Percentiles rank a stretch among this genome's conserved stretches.
Evolutionary conservation across 2,888 invertebrate species (phyloP).

Genomic region (Amblyjoppa proteus): DNA sequence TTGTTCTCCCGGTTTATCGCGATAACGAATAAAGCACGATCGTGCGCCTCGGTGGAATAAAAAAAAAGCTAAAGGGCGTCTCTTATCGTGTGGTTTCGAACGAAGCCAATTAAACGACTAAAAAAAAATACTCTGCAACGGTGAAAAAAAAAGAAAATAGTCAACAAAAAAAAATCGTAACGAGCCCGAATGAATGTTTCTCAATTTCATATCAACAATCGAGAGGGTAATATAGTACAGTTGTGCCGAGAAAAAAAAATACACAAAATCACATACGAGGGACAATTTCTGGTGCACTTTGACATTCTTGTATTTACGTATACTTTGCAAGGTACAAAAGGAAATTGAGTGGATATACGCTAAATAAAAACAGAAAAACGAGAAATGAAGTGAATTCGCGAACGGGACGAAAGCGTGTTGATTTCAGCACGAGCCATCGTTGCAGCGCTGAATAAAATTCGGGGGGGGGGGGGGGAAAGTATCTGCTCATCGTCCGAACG

Average conservation of each 20-base stretch:
- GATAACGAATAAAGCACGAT: conserved; percentile 41
- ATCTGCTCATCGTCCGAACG: conserved; percentile 21
- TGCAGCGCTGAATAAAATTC: conserved; percentile 17
- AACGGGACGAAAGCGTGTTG: background rate
- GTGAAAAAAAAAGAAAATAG: background rate
- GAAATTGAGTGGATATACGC: conserved; percentile 17
- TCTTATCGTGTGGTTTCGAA: conserved; percentile 33
- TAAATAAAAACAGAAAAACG: conserved; percentile 3
- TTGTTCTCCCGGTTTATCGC: conserved; percentile 44
- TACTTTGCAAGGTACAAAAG: conserved; percentile 37
- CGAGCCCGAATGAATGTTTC: conserved; percentile 39
- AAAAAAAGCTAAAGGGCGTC: background rate
- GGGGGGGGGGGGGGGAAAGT: conserved; percentile 2
- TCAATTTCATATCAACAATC: conserved; percentile 68
- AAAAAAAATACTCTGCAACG: conserved; percentile 23
- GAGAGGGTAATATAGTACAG: conserved; percentile 66
- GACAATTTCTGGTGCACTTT: conserved; percentile 52
- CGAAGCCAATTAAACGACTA: conserved; percentile 37
- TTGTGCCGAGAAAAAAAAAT: conserved; percentile 38
- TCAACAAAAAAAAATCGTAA: background rate
- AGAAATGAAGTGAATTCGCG: conserved; percentile 16
- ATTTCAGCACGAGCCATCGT: background rate
- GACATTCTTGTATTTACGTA: conserved; percentile 64
- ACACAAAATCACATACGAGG: conserved; percentile 41
- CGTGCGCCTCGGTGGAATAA: conserved; percentile 1